Evolutionary conservation across 2,113 vertebrate genomes (phyloP), one percentile per base, ranked within the genome.

Genomic region (Chlamydotis undulata): DNA sequence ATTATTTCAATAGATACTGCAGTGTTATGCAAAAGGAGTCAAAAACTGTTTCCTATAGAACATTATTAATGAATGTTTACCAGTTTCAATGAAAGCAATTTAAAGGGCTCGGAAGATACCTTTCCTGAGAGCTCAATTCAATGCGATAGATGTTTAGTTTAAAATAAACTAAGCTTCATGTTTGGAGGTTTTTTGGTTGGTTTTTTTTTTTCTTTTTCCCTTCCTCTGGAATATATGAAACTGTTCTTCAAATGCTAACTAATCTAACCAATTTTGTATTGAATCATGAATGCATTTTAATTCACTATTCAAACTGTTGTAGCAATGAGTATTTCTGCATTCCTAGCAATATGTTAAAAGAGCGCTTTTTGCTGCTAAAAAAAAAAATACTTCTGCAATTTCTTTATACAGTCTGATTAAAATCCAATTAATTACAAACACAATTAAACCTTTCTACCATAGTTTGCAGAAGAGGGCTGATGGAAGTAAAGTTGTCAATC

Each of bases 41-140:
- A 8, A 96, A 97, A 95, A 87, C 91, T 96, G 95, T 97, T 98
- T 98, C 69, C 94, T 89, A 91, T 39, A 95, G 90, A 96, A 93
- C 76, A 83, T 82, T 95, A 96, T 97, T 97, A 98, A 97, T 95
- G 94, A 94, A 93, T 97, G 97, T 97, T 97, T 98, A 97, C 87
- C 35, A 78, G 50, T 95, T 98, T 97, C 73, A 88, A 78, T 96
- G 81, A 69, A 88, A 67, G 81, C 50, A 97, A 94, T 96, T 97
- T 94, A 97, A 97, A 97, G n/a, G 29, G 14, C 90, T 97, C 12
- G 1, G 77, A 95, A 95, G 96, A 97, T 91, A 96, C 79, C 93
- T 97, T 97, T 97, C 94, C 85, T 90, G 87, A 93, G 89, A 97
- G 78, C 50, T 94, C 85, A 83, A 87, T 97, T 97, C 94, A 94